phyloP scores from a whole-genome alignment of 2,888 invertebrate species.

The Melanostoma scalare region DNA sequence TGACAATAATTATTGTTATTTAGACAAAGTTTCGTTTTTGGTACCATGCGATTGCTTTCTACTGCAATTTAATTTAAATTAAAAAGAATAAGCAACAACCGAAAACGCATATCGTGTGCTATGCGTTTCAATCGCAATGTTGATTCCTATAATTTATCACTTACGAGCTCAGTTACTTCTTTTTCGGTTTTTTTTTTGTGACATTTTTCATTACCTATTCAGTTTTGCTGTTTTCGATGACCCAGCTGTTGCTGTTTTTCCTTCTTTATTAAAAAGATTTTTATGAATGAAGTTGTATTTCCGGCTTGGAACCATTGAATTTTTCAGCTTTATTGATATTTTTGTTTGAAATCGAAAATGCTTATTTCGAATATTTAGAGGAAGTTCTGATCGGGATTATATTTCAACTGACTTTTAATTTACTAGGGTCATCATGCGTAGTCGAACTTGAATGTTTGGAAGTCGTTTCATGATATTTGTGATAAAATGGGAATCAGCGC shows the following conservation, averaged over 20 bases:
- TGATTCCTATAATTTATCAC: slow-evolving; percentile 30
- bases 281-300: slow-evolving; percentile 71
- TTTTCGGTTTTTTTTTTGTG: slow-evolving; percentile 14
- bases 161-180: slow-evolving; percentile 35
- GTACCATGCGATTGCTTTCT: slow-evolving; percentile 47
- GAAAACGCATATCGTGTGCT: slow-evolving; percentile 55
- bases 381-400: too few relatives aligned
- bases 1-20: slow-evolving; percentile 69
- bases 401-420: not conserved
- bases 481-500: too few relatives aligned
- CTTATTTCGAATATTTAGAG: slow-evolving; percentile 20
- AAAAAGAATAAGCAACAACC: slow-evolving; percentile 32
- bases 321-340: slow-evolving; percentile 23
- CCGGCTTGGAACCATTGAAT: slow-evolving; percentile 47
- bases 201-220: slow-evolving; percentile 22
- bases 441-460: slow-evolving; percentile 21
- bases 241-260: slow-evolving; percentile 33
- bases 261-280: slow-evolving; percentile 9
- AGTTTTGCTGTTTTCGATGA: slow-evolving; percentile 48
- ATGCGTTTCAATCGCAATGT: slow-evolving; percentile 52
- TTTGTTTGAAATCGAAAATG: slow-evolving; percentile 15
- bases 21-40: slow-evolving; percentile 58
- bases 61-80: slow-evolving; percentile 20
- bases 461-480: too few relatives aligned
- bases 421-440: slow-evolving; percentile 19